Conservation (phyloP, 2,888 invertebrate genomes). For the Idaea biselata region DNA sequence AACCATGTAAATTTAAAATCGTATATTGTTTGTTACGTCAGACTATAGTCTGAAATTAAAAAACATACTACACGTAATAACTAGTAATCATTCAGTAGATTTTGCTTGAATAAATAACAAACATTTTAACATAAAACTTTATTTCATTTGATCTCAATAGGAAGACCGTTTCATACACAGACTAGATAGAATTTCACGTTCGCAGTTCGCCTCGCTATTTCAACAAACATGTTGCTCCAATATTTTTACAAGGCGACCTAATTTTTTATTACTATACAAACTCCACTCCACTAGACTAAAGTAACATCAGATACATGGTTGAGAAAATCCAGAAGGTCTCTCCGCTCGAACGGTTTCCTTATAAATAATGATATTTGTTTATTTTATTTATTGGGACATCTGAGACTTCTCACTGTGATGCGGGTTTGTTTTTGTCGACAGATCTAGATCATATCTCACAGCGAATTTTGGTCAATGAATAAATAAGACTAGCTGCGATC, state of each 20-base stretch:
- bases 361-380: not conserved
- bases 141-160: too few relatives aligned
- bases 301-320: not conserved
- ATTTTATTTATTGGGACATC: not conserved
- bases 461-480: not conserved
- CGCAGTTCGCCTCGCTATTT: not conserved
- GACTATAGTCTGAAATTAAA: too few relatives aligned
- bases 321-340: conserved; percentile 1
- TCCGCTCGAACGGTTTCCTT: not conserved
- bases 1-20: too few relatives aligned
- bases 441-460: not conserved
- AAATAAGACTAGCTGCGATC: not conserved
- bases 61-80: too few relatives aligned
- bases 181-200: not conserved
- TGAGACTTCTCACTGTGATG: not conserved
- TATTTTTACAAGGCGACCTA: not conserved
- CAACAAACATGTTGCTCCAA: not conserved
- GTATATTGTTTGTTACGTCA: too few relatives aligned
- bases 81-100: too few relatives aligned
- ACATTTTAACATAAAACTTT: too few relatives aligned
- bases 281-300: not conserved
- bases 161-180: too few relatives aligned
- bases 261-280: not conserved
- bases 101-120: too few relatives aligned
- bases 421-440: not conserved